Percentiles rank a stretch among this genome's conserved stretches.
phyloP scores from a whole-genome alignment of 2,797 vertebrate species.

The Chanos chanos region DNA sequence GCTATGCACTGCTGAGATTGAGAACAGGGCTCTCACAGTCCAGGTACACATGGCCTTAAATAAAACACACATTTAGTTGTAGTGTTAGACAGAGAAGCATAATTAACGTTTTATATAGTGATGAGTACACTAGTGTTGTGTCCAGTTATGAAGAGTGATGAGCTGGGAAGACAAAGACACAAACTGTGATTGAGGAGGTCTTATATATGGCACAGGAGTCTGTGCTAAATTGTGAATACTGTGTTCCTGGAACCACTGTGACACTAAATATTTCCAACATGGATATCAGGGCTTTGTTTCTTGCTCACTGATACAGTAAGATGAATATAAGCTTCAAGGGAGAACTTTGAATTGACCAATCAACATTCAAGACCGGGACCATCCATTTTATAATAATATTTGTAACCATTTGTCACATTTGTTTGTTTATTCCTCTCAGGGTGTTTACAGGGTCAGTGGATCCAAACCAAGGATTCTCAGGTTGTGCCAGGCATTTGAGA shows the following conservation, averaged over 20 bases:
- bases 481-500: constrained; percentile 87
- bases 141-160: too few species aligned
- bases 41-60: constrained; percentile 69
- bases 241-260: too few species aligned
- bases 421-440: constrained; percentile 61
- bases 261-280: too few species aligned
- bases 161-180: too few species aligned
- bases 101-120: neutral
- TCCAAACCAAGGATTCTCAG: constrained; percentile 87
- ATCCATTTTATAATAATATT: neutral
- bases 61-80: neutral
- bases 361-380: too few species aligned
- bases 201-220: too few species aligned
- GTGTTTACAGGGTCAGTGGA: constrained; percentile 89
- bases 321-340: too few species aligned
- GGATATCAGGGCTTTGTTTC: too few species aligned
- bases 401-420: neutral
- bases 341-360: too few species aligned
- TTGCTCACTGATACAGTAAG: too few species aligned
- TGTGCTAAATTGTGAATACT: too few species aligned
- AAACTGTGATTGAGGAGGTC: too few species aligned
- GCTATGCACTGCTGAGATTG: constrained; percentile 85
- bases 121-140: neutral
- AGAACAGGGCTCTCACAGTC: constrained; percentile 78
- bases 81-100: neutral